phyloP scores from a whole-genome alignment of 2,797 vertebrate genomes.

The Odontamblyopus rebecca region DNA sequence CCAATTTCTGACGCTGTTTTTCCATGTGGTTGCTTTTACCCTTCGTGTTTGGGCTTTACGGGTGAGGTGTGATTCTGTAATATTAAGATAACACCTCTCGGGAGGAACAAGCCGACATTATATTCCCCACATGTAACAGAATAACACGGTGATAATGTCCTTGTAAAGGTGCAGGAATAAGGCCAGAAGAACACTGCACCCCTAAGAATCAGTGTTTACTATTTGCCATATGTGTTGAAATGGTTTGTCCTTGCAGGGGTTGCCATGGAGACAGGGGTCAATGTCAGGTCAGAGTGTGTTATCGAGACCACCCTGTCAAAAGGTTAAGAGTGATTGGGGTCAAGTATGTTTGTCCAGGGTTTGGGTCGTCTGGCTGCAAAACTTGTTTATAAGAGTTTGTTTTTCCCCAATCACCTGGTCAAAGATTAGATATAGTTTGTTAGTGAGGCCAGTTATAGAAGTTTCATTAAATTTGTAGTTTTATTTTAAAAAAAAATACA shows the following conservation, averaged over 20 bases:
- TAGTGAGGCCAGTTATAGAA: background rate
- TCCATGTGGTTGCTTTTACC: constrained; percentile 30
- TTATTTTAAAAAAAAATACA: no score
- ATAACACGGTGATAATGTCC: constrained; percentile 28
- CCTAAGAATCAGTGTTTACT: background rate
- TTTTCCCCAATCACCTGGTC: background rate
- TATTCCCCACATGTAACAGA: constrained; percentile 34
- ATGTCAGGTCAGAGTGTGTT: constrained; percentile 17
- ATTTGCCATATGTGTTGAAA: constrained; percentile 11
- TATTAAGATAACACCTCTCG: constrained; percentile 38
- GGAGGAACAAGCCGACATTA: constrained; percentile 26
- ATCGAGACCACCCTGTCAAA: constrained; percentile 8
- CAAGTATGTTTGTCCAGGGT: constrained; percentile 2
- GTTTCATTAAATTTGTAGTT: no score
- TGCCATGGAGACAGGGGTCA: constrained; percentile 19
- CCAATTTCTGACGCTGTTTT: constrained; percentile 18
- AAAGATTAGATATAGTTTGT: background rate
- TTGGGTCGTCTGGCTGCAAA: background rate
- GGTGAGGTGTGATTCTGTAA: constrained; percentile 33
- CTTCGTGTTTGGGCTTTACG: constrained; percentile 39
- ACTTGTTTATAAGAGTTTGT: background rate
- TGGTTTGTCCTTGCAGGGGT: constrained; percentile 6
- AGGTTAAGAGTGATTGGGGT: constrained; percentile 27
- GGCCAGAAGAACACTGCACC: constrained; percentile 8
- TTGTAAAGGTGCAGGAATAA: constrained; percentile 28